Conservation (phyloP, 2,888 invertebrate species). For the Leptogaster cylindrica region DNA sequence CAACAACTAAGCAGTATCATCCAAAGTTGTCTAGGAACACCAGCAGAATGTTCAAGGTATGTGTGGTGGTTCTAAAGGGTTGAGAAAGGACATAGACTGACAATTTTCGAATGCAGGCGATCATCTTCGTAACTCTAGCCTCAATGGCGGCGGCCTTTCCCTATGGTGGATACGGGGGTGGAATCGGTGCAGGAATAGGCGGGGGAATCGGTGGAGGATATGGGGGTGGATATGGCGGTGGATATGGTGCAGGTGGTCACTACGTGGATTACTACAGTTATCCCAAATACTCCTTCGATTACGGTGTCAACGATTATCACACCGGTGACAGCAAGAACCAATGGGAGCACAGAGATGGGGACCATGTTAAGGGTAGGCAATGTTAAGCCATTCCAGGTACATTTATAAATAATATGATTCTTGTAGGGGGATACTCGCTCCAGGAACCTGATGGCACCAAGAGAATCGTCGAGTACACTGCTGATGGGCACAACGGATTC, state of each 20-base stretch:
- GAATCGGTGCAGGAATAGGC: not conserved
- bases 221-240: slow-evolving; percentile 27
- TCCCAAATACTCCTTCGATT: slow-evolving; percentile 63
- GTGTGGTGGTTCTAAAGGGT: not conserved
- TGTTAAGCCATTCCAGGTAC: too few relatives aligned
- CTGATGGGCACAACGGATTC: slow-evolving; percentile 64
- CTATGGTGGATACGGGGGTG: not conserved
- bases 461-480: slow-evolving; percentile 63
- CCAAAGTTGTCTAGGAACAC: too few relatives aligned
- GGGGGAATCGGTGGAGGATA: not conserved
- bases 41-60: slow-evolving; percentile 9
- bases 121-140: not conserved
- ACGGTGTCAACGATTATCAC: slow-evolving; percentile 63
- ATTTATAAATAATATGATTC: not conserved
- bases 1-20: too few relatives aligned
- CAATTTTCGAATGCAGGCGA: not conserved
- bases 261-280: slow-evolving; percentile 61
- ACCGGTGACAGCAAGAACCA: slow-evolving; percentile 64
- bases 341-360: slow-evolving; percentile 65
- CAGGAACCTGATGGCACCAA: slow-evolving; percentile 64
- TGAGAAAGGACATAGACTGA: too few relatives aligned
- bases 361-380: slow-evolving; percentile 62
- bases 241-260: slow-evolving; percentile 49
- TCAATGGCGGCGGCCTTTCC: not conserved
- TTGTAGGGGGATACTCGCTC: slow-evolving; percentile 60